Base-by-base conservation (phyloP, 2,888 invertebrate genomes). In the Drosophila colorata region DNA sequence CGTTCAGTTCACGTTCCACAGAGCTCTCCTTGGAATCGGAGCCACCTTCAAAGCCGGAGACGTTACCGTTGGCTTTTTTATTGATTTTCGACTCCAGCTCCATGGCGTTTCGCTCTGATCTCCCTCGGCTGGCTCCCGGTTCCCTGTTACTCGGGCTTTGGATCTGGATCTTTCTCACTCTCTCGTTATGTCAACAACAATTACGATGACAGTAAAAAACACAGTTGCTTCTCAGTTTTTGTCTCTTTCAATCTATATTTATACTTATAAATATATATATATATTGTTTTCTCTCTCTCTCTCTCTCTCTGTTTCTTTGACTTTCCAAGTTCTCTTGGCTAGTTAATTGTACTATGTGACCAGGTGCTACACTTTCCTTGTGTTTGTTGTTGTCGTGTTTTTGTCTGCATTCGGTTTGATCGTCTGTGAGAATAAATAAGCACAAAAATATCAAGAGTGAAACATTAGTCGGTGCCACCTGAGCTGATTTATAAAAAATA, bases 1-100 rank as follows among this genome's bases (percentile, higher is more conserved):
- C 90, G 56, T 91, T 91, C 18, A 91, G 78, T 64, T 92, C 91
- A 28, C 80, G 92, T 78, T 80, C 91, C n/a, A 90, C 91, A 37
- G 92, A 92, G 48, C 91, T 91, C 58, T 91, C 91, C 52, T 91
- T 91, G 18, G 91, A 91, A 48, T 89, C 90, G 31, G 76, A 74
- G 61, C 76, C 90, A 6, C 35, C 44, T 13, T 57, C 53, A 4
- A 40, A 40, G 3, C 44, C 59, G 6, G 46, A 41, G 11, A 35
- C 55, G 20, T 68, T 68, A 31, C 68, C 84, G 49, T 82, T 78
- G 28, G 87, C 84, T 23, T 89, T 81, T 56, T 80, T 88, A 41
- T 74, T 75, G 51, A 61, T 61, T 40, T 77, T 80, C 33, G 66
- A 61, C 73, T 89, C 88, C 46, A 84, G 56, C 44, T 90, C 90